phyloP scores from a whole-genome alignment of 2,888 invertebrate genomes.

The Philopedon plagiatum region DNA sequence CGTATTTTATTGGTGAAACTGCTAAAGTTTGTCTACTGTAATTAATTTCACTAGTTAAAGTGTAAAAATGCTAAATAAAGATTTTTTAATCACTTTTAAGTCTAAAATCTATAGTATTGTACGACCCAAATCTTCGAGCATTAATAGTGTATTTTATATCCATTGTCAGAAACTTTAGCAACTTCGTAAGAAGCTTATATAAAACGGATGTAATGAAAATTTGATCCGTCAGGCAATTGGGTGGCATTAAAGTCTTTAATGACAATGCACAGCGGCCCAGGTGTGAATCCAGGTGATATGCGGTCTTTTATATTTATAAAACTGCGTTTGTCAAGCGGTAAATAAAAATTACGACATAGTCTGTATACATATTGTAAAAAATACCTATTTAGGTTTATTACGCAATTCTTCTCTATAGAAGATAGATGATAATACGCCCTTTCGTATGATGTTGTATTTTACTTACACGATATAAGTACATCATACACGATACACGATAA shows the following conservation, averaged over 20 bases:
- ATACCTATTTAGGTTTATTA: too few species aligned
- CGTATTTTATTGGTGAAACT: too few species aligned
- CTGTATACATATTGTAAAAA: too few species aligned
- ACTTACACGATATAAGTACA: too few species aligned
- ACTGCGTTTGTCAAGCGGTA: constrained; percentile 9
- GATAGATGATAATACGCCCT: too few species aligned
- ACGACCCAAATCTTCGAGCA: not conserved
- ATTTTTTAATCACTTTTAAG: too few species aligned
- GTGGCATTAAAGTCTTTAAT: constrained; percentile 38
- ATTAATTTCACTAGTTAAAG: too few species aligned
- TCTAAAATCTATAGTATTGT: not conserved
- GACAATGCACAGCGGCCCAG: constrained; percentile 51
- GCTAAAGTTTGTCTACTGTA: too few species aligned
- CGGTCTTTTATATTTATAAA: constrained; percentile 30
- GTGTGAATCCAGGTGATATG: constrained; percentile 57
- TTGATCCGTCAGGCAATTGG: constrained; percentile 53
- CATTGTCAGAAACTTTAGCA: constrained; percentile 25
- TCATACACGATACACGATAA: too few species aligned
- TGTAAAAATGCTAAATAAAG: too few species aligned
- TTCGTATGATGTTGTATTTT: too few species aligned
- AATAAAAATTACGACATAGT: not conserved
- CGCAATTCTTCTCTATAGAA: too few species aligned
- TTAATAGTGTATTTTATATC: constrained; percentile 2
- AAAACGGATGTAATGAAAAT: constrained; percentile 56
- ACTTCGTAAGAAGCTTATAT: constrained; percentile 52